Base-by-base conservation (phyloP, 2,113 vertebrate genomes). In the Leptodactylus fuscus region DNA sequence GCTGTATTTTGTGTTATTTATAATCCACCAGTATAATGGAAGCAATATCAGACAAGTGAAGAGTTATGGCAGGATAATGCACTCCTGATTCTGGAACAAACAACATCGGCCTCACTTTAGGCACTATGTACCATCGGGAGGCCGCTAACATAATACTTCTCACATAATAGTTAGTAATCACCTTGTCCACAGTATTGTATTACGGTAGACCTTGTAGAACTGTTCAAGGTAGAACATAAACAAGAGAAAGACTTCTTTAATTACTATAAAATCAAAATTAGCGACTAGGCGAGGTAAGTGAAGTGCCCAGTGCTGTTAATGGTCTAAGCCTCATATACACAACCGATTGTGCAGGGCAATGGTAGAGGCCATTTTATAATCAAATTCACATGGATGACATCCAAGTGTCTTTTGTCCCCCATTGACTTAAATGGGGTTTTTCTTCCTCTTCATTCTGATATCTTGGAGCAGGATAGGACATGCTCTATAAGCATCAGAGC, bases 1-100 rank as follows among this genome's bases (percentile, higher is more conserved):
- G n/a, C 51, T 32, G 5, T 77, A 32, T 58, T 78, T 55, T 34
- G 10, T 78, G 76, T 58, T 55, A 58, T 58, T 78, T 78, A 58
- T 13, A 58, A 58, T 55, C 20, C 32, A 22, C 53, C 34, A 34
- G 49, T 77, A 12, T 55, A 53, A 77, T 77, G 48, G 75, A 77
- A 20, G 75, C 27, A 77, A 53, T 76, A 20, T 51, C 16, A 20
- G 74, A 76, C 7, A 8, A 51, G 48, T 51, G 27, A 48, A 18
- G 2, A 15, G n/a, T 22, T 76, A 36, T 36, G 49, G 49, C 29
- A 36, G 75, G 32, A 36, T 77, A 77, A 77, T 77, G 49, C 48
- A 55, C 74, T 76, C 15, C 15, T 51, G 29, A 24, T 55, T 77
- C 27, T 53, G 48, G 48, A 77, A 77, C 27, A 77, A 53, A 77